phyloP scores from a whole-genome alignment of 2,113 vertebrate genomes.

The Lophotis ruficrista region DNA sequence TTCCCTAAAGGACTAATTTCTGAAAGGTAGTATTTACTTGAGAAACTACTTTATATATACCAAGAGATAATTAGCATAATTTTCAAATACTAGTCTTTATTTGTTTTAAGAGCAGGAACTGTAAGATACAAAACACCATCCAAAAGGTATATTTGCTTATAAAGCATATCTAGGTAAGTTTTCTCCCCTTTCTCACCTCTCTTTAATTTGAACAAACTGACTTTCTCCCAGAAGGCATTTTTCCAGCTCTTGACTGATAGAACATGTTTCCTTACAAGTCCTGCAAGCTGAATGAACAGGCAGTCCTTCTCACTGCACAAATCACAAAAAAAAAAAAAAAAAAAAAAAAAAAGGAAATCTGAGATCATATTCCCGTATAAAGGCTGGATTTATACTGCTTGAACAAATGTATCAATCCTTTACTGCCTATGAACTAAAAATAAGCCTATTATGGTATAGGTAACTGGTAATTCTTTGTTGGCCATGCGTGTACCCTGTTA shows the following conservation, averaged over 20 bases:
- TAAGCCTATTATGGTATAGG: background rate
- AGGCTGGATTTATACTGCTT: background rate
- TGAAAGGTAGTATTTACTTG: background rate
- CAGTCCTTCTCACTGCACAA: background rate
- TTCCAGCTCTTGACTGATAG: background rate
- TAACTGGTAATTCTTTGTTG: constrained; percentile 4
- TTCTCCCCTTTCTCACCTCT: background rate
- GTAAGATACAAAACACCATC: background rate
- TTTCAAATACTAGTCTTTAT: background rate
- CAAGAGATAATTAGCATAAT: background rate
- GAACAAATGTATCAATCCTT: background rate
- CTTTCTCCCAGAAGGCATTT: background rate
- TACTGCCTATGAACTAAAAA: background rate
- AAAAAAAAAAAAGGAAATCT: background rate
- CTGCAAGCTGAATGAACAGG: background rate
- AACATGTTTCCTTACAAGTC: background rate
- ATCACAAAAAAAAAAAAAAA: background rate
- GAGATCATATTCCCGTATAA: background rate
- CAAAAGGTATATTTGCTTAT: background rate
- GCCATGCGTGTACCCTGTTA: rapidly evolving
- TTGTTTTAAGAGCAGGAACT: background rate
- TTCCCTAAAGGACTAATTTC: background rate
- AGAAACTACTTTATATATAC: background rate
- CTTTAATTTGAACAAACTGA: background rate
- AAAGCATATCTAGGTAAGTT: background rate